These are phyloP conservation scores for Stenoptilia bipunctidactyla DNA, from an alignment of 2,888 invertebrate species.

Conservation along the genomic window DNA sequence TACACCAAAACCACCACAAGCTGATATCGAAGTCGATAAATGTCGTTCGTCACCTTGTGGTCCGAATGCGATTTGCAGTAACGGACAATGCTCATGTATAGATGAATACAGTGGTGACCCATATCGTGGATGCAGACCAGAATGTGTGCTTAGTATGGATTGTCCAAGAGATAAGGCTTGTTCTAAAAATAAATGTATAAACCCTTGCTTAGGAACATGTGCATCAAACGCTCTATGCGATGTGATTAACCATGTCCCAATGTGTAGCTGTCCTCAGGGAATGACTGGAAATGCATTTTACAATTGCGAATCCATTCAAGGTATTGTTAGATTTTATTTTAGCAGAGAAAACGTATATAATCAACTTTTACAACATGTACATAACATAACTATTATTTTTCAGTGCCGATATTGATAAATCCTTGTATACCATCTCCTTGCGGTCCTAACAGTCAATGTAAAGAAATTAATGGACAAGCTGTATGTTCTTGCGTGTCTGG, in stretches of 20 bases:
- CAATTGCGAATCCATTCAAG: constrained; percentile 68
- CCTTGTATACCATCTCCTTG: constrained; percentile 82
- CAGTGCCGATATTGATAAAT: constrained; percentile 55
- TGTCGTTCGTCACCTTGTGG: constrained; percentile 79
- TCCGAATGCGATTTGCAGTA: constrained; percentile 68
- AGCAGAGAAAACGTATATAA: no score
- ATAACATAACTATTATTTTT: constrained; percentile 15
- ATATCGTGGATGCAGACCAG: constrained; percentile 76
- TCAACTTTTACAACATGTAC: no score
- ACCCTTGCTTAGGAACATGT: constrained; percentile 80
- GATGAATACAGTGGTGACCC: constrained; percentile 77
- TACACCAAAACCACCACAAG: constrained; percentile 35
- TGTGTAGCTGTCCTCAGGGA: constrained; percentile 78
- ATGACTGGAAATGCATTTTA: constrained; percentile 79
- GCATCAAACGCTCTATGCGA: constrained; percentile 78
- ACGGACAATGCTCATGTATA: constrained; percentile 72
- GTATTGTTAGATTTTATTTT: no score
- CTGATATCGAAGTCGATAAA: constrained; percentile 26
- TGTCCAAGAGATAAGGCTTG: constrained; percentile 76
- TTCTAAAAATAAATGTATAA: constrained; percentile 75
- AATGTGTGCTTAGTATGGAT: constrained; percentile 77
- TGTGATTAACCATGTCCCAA: constrained; percentile 79
- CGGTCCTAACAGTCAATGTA: constrained; percentile 81
- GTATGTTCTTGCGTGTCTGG: constrained; percentile 81
- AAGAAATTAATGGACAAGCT: constrained; percentile 74